phyloP scores from a whole-genome alignment of 2,797 vertebrate species.

The Graptemys geographica region DNA sequence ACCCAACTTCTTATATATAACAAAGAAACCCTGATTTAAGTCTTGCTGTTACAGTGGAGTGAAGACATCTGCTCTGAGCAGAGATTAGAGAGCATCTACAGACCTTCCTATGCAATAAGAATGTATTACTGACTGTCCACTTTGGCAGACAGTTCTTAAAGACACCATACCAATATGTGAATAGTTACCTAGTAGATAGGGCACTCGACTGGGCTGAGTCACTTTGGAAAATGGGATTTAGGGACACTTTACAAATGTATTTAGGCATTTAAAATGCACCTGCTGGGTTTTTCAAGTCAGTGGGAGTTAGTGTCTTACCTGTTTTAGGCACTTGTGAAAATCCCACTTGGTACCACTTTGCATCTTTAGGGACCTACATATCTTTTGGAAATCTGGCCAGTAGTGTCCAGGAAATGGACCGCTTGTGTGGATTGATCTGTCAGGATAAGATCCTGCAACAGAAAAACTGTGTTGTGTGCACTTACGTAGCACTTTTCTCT shows the following conservation, averaged over 20 bases:
- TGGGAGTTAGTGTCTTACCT: background rate
- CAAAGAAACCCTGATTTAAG: background rate
- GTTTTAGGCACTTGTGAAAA: background rate
- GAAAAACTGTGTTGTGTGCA: background rate
- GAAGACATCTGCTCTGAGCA: slow-evolving; percentile 3
- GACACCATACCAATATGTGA: background rate
- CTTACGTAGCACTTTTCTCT: background rate
- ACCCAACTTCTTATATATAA: background rate
- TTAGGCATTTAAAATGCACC: background rate
- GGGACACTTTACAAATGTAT: background rate
- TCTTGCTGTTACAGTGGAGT: background rate
- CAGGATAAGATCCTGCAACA: background rate
- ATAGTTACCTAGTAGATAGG: background rate
- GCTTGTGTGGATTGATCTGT: no score
- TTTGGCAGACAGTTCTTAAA: background rate
- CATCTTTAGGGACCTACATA: background rate
- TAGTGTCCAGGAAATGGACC: no score
- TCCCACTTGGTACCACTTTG: background rate
- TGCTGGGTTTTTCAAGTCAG: background rate
- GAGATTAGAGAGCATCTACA: slow-evolving; percentile 8
- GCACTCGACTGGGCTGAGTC: background rate
- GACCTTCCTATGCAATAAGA: background rate
- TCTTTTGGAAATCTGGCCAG: background rate
- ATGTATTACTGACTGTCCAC: background rate
- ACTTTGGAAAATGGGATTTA: background rate